Evolutionary conservation across 2,113 vertebrate species (phyloP), one percentile per base, ranked within the genome.

Genomic region (Colaptes auratus): DNA sequence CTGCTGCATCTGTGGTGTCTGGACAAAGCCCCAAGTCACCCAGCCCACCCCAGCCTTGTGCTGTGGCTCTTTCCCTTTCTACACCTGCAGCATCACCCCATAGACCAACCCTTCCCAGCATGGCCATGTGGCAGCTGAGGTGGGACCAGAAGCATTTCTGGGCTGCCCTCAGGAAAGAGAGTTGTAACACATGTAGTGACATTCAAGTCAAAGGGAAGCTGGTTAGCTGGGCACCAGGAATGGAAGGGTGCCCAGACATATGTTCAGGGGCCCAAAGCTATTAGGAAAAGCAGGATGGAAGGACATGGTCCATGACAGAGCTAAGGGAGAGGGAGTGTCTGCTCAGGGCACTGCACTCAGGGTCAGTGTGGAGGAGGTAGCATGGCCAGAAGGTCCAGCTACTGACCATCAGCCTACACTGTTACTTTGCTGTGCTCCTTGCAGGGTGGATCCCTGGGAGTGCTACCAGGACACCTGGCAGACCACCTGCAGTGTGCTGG

Each of bases 391-490:
- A 78, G 31, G 21, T 46, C 33, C 13, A 23, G 39, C 36, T 55
- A 72, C 63, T 19, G 9, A 5, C 28, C 23, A 14, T 31, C 2
- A 4, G 19, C 60, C 1, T 6, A 82, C 3, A 3, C 3, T 18
- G 15, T 79, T 66, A 33, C 30, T 24, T 61, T 70, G 11, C 31
- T 94, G 66, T 82, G 35, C 31, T 92, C 5, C n/a, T 4, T 15
- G 0, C 95, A 99, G 99, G 96, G 99, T 99, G 96, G 99, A 99
- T 95, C 99, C 99, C 0, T 99, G 99, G 99, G 99, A 99, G 92
- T 99, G 99, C 97, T 99, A 99, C 93, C 99, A 99, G 98, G 98
- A 99, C 97, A 99, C 98, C 71, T 99, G 99, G 99, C 99, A 99
- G 97, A 99, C 99, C 7, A 99, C 99, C 65, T 99, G 99, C 97